Evolutionary conservation across 2,113 vertebrate species (phyloP), one percentile per base, ranked within the genome.

Genomic region (Sorex araneus): DNA sequence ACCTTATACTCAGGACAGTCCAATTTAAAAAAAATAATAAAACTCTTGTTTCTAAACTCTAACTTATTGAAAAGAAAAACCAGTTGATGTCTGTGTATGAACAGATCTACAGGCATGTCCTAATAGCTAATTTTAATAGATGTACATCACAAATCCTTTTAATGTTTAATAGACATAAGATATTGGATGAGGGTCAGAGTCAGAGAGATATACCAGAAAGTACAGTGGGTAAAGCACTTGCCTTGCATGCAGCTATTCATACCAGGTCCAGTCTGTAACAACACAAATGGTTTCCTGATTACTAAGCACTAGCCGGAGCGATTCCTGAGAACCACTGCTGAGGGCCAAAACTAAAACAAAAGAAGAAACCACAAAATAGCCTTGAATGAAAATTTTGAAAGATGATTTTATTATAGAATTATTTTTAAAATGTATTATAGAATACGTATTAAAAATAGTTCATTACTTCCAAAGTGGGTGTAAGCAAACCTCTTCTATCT

Each of bases 341-440:
- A 19, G 15, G 57, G 57, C 5, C 5, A 60, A 60, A 60, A 60
- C 5, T 19, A 60, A 21, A 60, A 23, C 16, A 60, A 60, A 21
- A 60, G 3, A 23, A 60, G 18, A 60, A 60, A 60, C 18, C 18
- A 60, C 2, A 60, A 60, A 60, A 60, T 6, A 50, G 30, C 73
- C 84, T 93, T 81, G 57, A 69, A 76, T 19, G 70, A 94, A 93
- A 47, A 70, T 25, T 18, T 71, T 13, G 54, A 85, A 13, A 54
- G 2, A 81, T 9, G 79, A 71, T 71, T 36, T 74, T 50, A 69
- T 73, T 54, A 74, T 16, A 47, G 34, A 0, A n/a, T n/a, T n/a
- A n/a, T n/a, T n/a, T n/a, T n/a, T n/a, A n/a, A n/a, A n/a, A n/a
- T n/a, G n/a, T n/a, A n/a, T n/a, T n/a, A n/a, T n/a, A n/a, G n/a